Base-by-base conservation (phyloP, 2,113 vertebrate genomes). In the Brienomyrus brachyistius region DNA sequence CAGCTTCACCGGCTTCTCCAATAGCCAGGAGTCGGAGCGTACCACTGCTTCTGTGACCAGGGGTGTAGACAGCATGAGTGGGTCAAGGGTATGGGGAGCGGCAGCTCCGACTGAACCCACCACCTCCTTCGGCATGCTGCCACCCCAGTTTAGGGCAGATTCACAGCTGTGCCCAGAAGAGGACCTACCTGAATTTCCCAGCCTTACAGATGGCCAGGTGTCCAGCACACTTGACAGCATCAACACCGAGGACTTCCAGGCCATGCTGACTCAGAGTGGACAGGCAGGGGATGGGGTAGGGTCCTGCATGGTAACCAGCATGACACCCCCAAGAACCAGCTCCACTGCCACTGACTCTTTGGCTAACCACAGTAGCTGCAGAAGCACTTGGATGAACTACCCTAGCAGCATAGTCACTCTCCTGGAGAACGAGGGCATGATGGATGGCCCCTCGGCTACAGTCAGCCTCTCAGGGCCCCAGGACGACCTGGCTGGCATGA, bases 191-290 rank as follows among this genome's bases (percentile, higher is more conserved):
- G 94, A 95, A 3, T 96, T 96, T 90, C 91, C 95, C 45, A 95
- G 95, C 93, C 92, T 96, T 93, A 70, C 93, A 27, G 93, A 97
- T 1, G 92, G 92, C 15, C 94, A 93, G 35, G 84, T 89, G 0
- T 94, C 92, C 5, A 93, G 94, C 19, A 94, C 92, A 90, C 94
- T 98, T 91, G 96, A 96, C 0, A 95, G 93, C 27, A 95, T 98
- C 1, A 95, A 96, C 94, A 97, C 97, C 88, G 96, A 97, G 0
- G 97, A 97, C 27, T 96, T 98, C 88, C 96, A 95, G 89, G 96
- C 96, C 88, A 92, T 98, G 59, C 94, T 98, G 90, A 93, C 91
- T 88, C 95, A 82, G 17, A 89, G 86, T 48, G 23, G 2, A 84
- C 45, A 21, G 10, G 21, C 82, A 84, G 82, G 23, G 40, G 82